Evolutionary conservation across 2,797 vertebrate species (phyloP), one percentile per base, ranked within the genome.

Genomic region (Onychomys arenicola): DNA sequence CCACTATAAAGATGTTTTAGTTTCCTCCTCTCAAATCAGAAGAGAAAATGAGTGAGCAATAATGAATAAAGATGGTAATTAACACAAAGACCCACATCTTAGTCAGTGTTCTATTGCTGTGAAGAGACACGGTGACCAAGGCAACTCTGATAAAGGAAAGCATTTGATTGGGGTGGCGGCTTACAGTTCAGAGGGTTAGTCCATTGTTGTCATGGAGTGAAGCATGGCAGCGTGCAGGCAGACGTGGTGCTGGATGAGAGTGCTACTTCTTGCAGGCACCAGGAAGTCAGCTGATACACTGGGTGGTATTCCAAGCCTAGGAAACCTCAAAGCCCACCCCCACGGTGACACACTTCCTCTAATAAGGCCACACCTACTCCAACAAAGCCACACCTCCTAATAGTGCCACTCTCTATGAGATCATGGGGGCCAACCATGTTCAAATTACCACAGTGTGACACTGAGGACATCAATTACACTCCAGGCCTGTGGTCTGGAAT

Each of bases 21-120:
- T n/a, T 85, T 87, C 25, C 69, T 93, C 43, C 29, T 34, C 89
- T 43, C 67, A 81, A 95, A 49, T 55, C 57, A 91, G 52, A 85
- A 87, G 61, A 13, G 12, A 49, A n/a, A 19, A 52, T n/a, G n/a
- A n/a, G 27, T 46, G 21, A 67, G 34, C 46, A 82, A 91, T 34
- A 17, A 83, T 59, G 27, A n/a, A 10, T 19, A 21, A 17, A 52
- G 29, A 52, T 46, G 40, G 25, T 29, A 76, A 76, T 76, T 6
- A 46, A 46, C 73, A 76, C 25, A 76, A 46, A 27, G 25, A 29
- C 6, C 40, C 40, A 12, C 2, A 11, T 76, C 40, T 43, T 75
- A 13, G 37, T 37, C 40, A 43, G 17, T 29, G 46, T 9, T 78
- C 46, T 52, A 34, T 52, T 52, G 46, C 46, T 78, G 29, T 19